A percentile compares a stretch with the other conserved stretches of the same genome.
Conservation (phyloP, 2,888 invertebrate genomes). For the Hanleya hanleyi region DNA sequence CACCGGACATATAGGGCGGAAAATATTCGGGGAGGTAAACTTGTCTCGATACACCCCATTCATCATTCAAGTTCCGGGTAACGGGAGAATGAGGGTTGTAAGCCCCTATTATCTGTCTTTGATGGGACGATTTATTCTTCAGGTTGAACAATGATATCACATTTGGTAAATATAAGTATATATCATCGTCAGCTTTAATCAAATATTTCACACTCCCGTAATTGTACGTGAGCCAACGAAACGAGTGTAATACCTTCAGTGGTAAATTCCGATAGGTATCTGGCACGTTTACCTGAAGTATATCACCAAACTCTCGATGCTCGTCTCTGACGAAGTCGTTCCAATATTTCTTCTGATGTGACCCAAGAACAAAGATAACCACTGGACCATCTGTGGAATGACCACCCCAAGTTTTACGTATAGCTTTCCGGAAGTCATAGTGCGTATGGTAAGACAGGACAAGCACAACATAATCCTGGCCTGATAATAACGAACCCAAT, state of each 20-base stretch:
- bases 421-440: constrained; percentile 37
- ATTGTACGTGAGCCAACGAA: constrained; percentile 31
- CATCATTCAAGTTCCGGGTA: constrained; percentile 37
- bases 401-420: constrained; percentile 38
- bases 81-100: constrained; percentile 36
- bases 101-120: constrained; percentile 38
- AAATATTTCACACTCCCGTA: constrained; percentile 24
- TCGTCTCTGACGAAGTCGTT: constrained; percentile 34
- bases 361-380: constrained; percentile 38
- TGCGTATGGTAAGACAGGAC: constrained; percentile 40
- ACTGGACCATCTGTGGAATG: constrained; percentile 10
- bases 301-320: constrained; percentile 34
- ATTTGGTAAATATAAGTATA: constrained; percentile 40
- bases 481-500: neutral
- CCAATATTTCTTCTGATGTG: constrained; percentile 26
- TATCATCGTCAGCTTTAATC: constrained; percentile 50
- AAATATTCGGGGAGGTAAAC: constrained; percentile 31
- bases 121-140: constrained; percentile 15
- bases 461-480: constrained; percentile 19
- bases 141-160: too few species aligned
- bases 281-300: constrained; percentile 34
- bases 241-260: constrained; percentile 36
- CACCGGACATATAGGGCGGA: constrained; percentile 44
- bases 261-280: constrained; percentile 44
- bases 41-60: constrained; percentile 39